These are phyloP conservation scores for Sebastes ruberrimus DNA, from an alignment of 2,797 vertebrate genomes.

Conservation along the genomic window DNA sequence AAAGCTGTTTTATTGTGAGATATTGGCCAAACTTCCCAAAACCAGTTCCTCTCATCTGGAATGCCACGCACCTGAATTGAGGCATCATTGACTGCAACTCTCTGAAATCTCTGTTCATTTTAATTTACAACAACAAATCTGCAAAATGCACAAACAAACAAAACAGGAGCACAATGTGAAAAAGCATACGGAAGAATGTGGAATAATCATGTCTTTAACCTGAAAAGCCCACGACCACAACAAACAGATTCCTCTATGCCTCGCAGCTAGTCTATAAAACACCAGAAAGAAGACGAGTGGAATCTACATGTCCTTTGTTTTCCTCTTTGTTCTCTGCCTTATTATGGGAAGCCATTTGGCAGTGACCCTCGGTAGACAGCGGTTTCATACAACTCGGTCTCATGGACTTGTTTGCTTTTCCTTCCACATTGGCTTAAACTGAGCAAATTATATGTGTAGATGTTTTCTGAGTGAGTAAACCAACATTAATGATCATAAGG, in stretches of 20 bases:
- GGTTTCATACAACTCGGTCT: conserved; percentile 34
- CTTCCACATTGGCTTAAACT: conserved; percentile 16
- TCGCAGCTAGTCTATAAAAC: conserved; percentile 75
- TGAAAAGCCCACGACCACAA: conserved; percentile 69
- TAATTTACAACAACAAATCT: not conserved
- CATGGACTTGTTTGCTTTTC: conserved; percentile 26
- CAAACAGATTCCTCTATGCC: conserved; percentile 73
- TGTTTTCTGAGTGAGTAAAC: conserved; percentile 43
- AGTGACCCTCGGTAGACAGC: conserved; percentile 23
- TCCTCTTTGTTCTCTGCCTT: conserved; percentile 68
- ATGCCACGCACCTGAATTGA: not conserved
- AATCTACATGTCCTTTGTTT: conserved; percentile 65
- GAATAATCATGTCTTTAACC: conserved; percentile 52
- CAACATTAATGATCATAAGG: conserved; percentile 1
- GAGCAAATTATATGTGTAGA: conserved; percentile 32
- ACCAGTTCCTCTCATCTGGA: not conserved
- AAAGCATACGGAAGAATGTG: conserved; percentile 14
- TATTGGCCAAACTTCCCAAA: not conserved
- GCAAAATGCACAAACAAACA: not conserved
- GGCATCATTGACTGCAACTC: not conserved
- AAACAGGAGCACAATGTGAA: conserved; percentile 20
- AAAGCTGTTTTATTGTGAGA: not conserved
- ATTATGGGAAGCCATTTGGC: conserved; percentile 63
- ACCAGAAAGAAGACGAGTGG: conserved; percentile 55
- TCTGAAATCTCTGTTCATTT: not conserved